These are phyloP conservation scores for Chrysomela aeneicollis DNA, from an alignment of 2,888 invertebrate genomes.

Conservation along the genomic window DNA sequence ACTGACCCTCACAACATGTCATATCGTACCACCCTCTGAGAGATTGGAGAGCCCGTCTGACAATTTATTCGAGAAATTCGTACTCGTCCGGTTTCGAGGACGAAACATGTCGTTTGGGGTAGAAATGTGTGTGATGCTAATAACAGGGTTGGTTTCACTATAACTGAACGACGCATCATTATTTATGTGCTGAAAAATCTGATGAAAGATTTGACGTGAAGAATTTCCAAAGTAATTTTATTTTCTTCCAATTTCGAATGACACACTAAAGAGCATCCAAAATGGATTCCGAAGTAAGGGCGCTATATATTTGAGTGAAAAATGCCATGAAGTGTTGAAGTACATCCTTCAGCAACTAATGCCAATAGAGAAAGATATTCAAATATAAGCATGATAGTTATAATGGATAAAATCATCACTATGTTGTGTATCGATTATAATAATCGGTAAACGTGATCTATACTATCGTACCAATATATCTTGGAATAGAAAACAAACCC, in stretches of 20 bases:
- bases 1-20: slow-evolving; percentile 5
- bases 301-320: too few species aligned
- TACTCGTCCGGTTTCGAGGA: not conserved
- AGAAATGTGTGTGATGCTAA: not conserved
- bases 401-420: not conserved
- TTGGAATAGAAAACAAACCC: not conserved
- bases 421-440: not conserved
- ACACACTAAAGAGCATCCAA: too few species aligned
- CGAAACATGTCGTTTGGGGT: not conserved
- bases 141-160: slow-evolving; percentile 2
- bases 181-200: not conserved
- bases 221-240: not conserved
- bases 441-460: not conserved
- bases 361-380: too few species aligned
- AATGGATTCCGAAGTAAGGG: too few species aligned
- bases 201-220: not conserved
- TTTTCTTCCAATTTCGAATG: not conserved
- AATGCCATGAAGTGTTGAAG: too few species aligned
- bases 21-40: slow-evolving; percentile 3
- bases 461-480: not conserved
- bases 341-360: too few species aligned
- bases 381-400: too few species aligned
- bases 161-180: not conserved
- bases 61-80: slow-evolving; percentile 1
- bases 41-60: not conserved